Base-by-base conservation (phyloP, 1,140 invertebrate genomes). In the Drosophila watanabei region DNA sequence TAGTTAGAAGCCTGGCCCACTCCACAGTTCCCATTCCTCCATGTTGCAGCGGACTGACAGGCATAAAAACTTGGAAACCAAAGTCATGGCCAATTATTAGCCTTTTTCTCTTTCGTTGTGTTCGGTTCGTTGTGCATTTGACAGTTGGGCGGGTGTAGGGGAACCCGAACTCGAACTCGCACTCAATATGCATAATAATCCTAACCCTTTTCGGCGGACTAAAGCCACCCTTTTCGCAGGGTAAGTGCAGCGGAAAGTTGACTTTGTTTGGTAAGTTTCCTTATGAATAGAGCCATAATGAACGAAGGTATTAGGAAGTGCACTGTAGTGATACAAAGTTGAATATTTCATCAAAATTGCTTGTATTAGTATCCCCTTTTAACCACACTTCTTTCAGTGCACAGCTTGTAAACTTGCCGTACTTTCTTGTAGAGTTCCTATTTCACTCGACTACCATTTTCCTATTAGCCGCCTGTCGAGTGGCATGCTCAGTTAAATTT, bases 61-160 rank as follows among this genome's bases (percentile, higher is more conserved):
- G 69, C 77, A 80, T 68, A 75, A 75, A 78, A 72, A 78, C 75
- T 82, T 82, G 79, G 78, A 86, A 90, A 91, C 86, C 86, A 78
- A 90, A 90, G 82, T 90, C 86, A 90, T 80, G 86, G 78, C 86
- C 86, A 90, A 90, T 90, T 90, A 89, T 86, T 80, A 70, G 63
- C 86, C 70, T 72, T 88, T 88, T 89, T 73, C 39, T 61, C 54
- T 51, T 43, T 11, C 37, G 45, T 35, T 20, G 32, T n/a, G 66
- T 77, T 72, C 13, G 63, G 60, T 61, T 63, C 64, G 68, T 70
- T 71, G 64, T 88, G 84, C 84, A 87, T 78, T 85, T 81, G 56
- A 45, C 75, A 54, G 60, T 76, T 45, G 68, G 39, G 28, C 62
- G 64, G 18, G 62, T 63, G 69, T 35, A 13, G 32, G 62, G 48